phyloP scores from a whole-genome alignment of 2,797 vertebrate genomes.

The Dermochelys coriacea region DNA sequence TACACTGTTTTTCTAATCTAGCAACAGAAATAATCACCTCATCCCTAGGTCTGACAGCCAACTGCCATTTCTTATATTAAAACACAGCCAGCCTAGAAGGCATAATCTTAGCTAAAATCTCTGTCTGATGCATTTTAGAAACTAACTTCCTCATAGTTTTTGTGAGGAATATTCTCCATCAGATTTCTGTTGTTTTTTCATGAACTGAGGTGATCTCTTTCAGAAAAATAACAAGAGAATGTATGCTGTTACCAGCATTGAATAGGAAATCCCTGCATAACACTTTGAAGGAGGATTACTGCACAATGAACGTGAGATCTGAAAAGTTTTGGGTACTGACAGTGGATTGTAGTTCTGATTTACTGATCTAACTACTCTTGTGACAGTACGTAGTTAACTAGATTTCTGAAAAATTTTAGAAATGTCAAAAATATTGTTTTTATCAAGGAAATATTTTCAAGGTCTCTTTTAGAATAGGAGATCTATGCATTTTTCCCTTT shows the following conservation, averaged over 20 bases:
- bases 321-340: background rate
- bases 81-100: background rate
- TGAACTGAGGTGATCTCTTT: background rate
- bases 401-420: background rate
- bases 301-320: background rate
- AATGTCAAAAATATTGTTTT: background rate
- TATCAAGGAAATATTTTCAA: constrained; percentile 33
- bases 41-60: background rate
- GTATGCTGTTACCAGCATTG: background rate
- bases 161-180: background rate
- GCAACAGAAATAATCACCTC: background rate
- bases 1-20: background rate
- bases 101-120: background rate
- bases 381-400: background rate
- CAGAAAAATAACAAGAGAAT: background rate
- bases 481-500: background rate
- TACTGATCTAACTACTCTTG: constrained; percentile 22
- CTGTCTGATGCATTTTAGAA: constrained; percentile 10
- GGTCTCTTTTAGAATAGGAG: constrained; percentile 2
- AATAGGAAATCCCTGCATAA: background rate
- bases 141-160: background rate
- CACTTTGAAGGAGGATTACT: background rate
- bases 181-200: background rate
- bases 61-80: background rate
- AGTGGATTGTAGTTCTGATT: background rate